Evolutionary conservation across 2,113 vertebrate genomes (phyloP).

Genomic region (Pollimyrus isidori): DNA sequence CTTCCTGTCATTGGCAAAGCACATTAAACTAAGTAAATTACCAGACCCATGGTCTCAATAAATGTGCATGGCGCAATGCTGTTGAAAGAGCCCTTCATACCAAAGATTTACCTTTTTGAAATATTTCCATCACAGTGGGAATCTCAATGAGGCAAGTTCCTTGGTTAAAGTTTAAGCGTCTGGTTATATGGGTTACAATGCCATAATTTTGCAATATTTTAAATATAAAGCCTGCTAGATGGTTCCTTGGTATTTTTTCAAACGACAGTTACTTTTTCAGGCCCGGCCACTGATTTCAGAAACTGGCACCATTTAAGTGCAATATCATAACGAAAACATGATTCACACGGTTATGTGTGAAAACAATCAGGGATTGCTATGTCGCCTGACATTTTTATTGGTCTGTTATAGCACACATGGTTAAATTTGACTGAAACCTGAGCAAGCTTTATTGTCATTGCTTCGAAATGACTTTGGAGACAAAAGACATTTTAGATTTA

Average conservation of each 20-base stretch:
- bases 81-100: background rate
- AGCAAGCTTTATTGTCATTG: background rate
- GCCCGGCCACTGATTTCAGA: conserved; percentile 9
- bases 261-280: background rate
- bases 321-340: conserved; percentile 1
- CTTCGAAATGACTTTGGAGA: background rate
- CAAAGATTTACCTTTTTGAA: background rate
- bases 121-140: background rate
- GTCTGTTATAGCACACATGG: background rate
- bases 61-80: background rate
- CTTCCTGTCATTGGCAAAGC: background rate
- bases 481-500: background rate
- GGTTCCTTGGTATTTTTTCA: background rate
- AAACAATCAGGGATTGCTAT: conserved; percentile 7
- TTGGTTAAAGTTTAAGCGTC: background rate
- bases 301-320: background rate
- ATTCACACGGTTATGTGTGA: conserved; percentile 1
- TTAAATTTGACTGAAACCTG: conserved; percentile 2
- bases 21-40: background rate
- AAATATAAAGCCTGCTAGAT: background rate
- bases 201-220: background rate
- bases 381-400: background rate
- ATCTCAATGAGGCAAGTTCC: background rate
- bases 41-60: background rate
- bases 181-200: background rate